Percentiles rank a stretch among this genome's conserved stretches.
phyloP scores from a whole-genome alignment of 2,797 vertebrate species.

The Siniperca obscura region DNA sequence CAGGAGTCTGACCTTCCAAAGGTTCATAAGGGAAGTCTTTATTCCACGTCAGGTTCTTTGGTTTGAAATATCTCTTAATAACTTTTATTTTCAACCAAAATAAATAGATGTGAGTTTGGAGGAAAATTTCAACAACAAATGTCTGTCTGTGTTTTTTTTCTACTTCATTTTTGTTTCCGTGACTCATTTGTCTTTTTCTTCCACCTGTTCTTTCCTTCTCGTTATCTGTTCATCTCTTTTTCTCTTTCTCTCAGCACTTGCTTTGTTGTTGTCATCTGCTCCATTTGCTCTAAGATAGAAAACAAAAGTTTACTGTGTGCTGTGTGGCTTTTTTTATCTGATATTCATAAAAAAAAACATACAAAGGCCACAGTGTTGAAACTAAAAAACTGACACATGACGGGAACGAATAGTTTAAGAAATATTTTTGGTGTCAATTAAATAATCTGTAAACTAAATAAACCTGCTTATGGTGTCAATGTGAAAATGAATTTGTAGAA shows the following conservation, averaged over 20 bases:
- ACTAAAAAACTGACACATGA: too few species aligned
- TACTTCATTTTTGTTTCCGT: neutral
- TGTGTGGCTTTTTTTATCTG: neutral
- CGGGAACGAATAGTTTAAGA: neutral
- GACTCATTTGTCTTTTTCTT: neutral
- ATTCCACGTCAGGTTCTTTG: too few species aligned
- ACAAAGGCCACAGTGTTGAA: neutral
- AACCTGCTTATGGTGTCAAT: neutral
- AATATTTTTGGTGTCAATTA: neutral
- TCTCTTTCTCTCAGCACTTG: conserved; percentile 1
- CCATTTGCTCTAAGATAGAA: neutral
- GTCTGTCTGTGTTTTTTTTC: neutral
- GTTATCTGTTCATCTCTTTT: neutral
- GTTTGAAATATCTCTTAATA: too few species aligned
- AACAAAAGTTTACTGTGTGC: neutral
- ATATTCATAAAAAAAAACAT: neutral
- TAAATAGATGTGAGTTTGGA: too few species aligned
- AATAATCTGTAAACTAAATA: neutral
- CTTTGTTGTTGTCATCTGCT: neutral
- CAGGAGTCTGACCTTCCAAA: too few species aligned
- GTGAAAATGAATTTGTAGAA: too few species aligned
- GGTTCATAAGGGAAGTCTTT: too few species aligned
- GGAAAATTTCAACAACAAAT: too few species aligned
- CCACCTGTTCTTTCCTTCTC: neutral
- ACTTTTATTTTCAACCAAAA: too few species aligned